Evolutionary conservation across 2,797 vertebrate species (phyloP), one percentile per base, ranked within the genome.

Genomic region (Epinephelus malabaricus): DNA sequence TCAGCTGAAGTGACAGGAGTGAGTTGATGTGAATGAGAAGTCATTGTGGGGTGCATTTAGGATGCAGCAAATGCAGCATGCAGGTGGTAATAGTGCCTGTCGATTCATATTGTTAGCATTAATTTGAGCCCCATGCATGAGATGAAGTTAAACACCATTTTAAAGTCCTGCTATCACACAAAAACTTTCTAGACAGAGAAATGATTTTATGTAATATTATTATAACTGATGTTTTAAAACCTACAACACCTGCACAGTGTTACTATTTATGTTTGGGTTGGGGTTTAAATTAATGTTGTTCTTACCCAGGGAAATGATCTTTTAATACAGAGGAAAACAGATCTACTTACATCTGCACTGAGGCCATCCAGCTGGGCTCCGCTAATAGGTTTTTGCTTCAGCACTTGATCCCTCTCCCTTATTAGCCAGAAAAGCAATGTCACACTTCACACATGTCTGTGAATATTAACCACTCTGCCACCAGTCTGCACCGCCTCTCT

Each of bases 361-460:
- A 14, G 23, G 34, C 34, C 34, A 34, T 55, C 58, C 68, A 53
- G 56, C 34, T 50, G 46, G 62, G 19, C 47, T 60, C 21, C 53
- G 43, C 59, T 77, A 82, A 69, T 46, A 50, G 69, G 45, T 60
- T 78, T 81, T 65, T 74, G 54, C 78, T 77, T 61, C 8, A 12
- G 38, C 68, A 70, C 34, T 83, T 76, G 60, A 76, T 70, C 75
- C 60, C 43, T 74, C 61, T 79, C 58, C 15, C 30, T 65, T 62
- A 79, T 79, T 73, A 69, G 62, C 66, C n/a, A 56, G 76, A 82
- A 73, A 83, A 81, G 67, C 68, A 76, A 72, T 73, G 75, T 80
- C 59, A 68, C 56, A 75, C 47, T 49, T 84, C 34, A 34, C 71
- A 72, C 62, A 69, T 78, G 67, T 73, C 58, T 75, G 66, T 85